Evolutionary conservation across 2,888 invertebrate species (phyloP).

Genomic region (Sicus ferrugineus): DNA sequence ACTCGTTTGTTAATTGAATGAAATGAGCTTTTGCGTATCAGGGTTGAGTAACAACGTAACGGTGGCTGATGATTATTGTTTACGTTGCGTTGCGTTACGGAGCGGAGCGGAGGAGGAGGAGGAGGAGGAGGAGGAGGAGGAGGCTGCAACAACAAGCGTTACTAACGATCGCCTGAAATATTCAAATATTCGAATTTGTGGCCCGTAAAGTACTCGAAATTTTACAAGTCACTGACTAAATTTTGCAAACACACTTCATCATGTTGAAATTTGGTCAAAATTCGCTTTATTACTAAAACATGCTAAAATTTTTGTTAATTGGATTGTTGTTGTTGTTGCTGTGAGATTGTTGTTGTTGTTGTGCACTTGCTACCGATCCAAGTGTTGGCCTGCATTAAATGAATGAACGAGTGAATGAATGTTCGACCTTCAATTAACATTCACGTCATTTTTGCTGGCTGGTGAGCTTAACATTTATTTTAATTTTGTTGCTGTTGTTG

Average conservation of each 20-base stretch:
- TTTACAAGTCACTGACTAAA: background rate
- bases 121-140: no score
- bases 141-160: background rate
- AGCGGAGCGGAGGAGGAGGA: no score
- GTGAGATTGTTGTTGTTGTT: background rate
- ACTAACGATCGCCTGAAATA: background rate
- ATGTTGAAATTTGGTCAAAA: background rate
- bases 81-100: no score
- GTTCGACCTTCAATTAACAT: conserved; percentile 1
- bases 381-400: conserved; percentile 1
- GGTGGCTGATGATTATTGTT: no score
- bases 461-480: background rate
- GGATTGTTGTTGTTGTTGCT: background rate
- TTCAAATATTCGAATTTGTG: no score
- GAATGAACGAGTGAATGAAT: background rate
- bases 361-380: background rate
- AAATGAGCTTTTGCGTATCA: no score
- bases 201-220: no score
- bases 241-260: background rate
- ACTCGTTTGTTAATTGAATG: no score
- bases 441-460: background rate
- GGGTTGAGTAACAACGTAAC: no score
- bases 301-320: background rate
- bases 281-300: no score
- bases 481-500: no score